Base-by-base conservation (phyloP, 2,888 invertebrate species). In the Scaptomyza polygonia region DNA sequence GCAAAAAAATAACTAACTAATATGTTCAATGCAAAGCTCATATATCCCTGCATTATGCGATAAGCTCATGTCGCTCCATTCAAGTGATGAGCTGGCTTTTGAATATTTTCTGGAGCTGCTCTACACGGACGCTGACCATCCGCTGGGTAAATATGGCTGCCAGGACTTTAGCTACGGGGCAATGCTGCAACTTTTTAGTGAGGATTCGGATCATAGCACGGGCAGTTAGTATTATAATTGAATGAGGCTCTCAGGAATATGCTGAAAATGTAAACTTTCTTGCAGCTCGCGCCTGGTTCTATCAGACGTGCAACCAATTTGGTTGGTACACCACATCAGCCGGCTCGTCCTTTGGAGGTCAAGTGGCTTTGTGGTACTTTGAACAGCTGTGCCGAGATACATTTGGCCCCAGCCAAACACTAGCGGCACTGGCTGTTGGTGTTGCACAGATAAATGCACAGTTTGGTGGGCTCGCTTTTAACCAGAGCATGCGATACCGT, bases 271-370 rank as follows among this genome's bases (percentile, higher is more conserved):
- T 25, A 64, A 64, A 42, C 11, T 58, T 59, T n/a, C 49, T 55
- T 53, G 18, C 94, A 77, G 89, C 74, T 54, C 89, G 89, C 53
- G 79, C 81, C 18, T 97, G 97, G 97, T 93, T 93, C 2, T 96
- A 96, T 90, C 97, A 97, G 92, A 96, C 96, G 0, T 97, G 97
- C 90, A 94, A 94, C 54, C 96, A 97, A 92, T 97, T 94, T 91
- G 97, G 97, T 54, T 97, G 95, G 93, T 96, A 94, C 90, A 95
- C 96, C 91, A 95, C 52, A 29, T n/a, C 51, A 12, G 36, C 62
- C 16, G 29, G 11, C 39, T 25, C 36, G 11, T 18, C 66, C 42
- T 90, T 89, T 77, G 86, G 74, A 49, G 65, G 67, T 4, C 80
- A 89, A 58, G 88, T 89, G 67, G 71, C 86, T 48, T 71, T 90